Evolutionary conservation across 2,888 invertebrate species (phyloP).

Genomic region (Choreutis nemorana): DNA sequence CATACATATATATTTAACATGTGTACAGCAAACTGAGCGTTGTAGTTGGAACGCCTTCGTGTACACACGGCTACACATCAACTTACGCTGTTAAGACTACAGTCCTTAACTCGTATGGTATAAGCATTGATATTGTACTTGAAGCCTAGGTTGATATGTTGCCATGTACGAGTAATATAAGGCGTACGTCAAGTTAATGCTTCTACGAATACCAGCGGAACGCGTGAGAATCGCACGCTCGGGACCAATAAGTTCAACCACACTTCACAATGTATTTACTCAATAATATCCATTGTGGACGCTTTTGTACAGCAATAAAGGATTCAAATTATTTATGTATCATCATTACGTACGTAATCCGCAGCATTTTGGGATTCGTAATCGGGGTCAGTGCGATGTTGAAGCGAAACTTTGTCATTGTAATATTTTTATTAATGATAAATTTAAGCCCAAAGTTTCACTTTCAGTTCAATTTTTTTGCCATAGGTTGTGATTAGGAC

Average conservation of each 20-base stretch:
- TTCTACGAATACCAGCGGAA: background rate
- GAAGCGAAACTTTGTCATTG: constrained; percentile 15
- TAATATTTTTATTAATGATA: constrained; percentile 15
- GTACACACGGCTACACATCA: too few species aligned
- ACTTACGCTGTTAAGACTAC: too few species aligned
- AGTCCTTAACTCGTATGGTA: too few species aligned
- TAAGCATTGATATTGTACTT: too few species aligned
- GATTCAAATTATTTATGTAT: background rate
- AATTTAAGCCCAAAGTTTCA: too few species aligned
- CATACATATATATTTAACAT: too few species aligned
- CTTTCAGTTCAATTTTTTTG: too few species aligned
- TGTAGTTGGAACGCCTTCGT: too few species aligned
- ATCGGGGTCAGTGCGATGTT: constrained; percentile 13
- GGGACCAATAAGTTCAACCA: constrained; percentile 18
- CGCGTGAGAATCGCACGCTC: constrained; percentile 13
- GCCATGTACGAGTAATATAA: too few species aligned
- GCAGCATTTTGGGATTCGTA: background rate
- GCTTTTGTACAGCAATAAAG: constrained; percentile 6
- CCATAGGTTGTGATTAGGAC: too few species aligned
- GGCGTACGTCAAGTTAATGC: background rate
- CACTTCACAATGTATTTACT: constrained; percentile 16
- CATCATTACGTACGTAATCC: background rate
- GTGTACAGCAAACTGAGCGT: too few species aligned
- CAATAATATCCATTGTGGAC: constrained; percentile 14
- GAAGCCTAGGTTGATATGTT: too few species aligned